Conservation (phyloP, 2,888 invertebrate genomes). For the Lymantria dispar region DNA sequence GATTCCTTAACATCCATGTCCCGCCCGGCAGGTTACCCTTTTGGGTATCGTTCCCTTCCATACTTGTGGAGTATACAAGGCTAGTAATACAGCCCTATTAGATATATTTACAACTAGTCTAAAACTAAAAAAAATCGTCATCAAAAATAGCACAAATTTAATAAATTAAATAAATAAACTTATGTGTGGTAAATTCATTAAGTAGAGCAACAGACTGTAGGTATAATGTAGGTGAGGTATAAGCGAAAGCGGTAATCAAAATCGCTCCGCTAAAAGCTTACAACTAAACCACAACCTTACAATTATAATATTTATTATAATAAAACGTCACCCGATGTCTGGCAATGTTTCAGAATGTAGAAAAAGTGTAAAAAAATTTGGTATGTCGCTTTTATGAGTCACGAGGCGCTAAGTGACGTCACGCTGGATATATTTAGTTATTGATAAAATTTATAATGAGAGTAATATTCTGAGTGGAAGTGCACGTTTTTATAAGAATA, state of each 20-base stretch:
- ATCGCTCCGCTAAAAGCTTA: slow-evolving; percentile 19
- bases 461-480: slow-evolving; percentile 13
- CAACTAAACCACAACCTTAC: slow-evolving; percentile 17
- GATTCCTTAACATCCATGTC: no score
- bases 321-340: slow-evolving; percentile 40
- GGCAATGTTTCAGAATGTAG: slow-evolving; percentile 42
- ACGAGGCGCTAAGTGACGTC: slow-evolving; percentile 17
- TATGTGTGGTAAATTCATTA: no score
- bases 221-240: no score
- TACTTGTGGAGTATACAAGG: no score
- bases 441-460: slow-evolving; percentile 22
- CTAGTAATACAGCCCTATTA: no score
- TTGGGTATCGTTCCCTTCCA: no score
- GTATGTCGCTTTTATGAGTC: slow-evolving; percentile 37
- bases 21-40: no score
- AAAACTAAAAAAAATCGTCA: no score
- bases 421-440: slow-evolving; percentile 18
- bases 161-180: no score
- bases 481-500: background rate
- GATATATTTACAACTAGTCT: no score
- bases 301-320: slow-evolving; percentile 45
- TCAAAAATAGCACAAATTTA: no score
- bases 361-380: slow-evolving; percentile 38
- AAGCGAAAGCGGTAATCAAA: background rate
- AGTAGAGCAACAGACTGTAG: no score